Evolutionary conservation across 2,113 vertebrate genomes (phyloP).

Genomic region (Dasyornis broadbenti): DNA sequence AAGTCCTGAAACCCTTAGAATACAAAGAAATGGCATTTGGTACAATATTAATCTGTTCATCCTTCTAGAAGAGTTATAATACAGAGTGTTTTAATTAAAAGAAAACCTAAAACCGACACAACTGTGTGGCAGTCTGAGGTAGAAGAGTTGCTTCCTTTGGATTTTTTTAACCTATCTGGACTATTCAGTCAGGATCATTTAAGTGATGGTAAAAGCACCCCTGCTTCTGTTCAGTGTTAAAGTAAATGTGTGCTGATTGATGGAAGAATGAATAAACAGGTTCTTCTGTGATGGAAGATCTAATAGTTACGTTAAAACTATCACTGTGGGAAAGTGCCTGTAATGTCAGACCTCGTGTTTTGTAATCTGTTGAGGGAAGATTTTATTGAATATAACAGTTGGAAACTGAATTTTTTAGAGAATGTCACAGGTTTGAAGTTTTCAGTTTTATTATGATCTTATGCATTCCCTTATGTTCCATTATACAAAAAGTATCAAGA

Average conservation of each 20-base stretch:
- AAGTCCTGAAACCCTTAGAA: not conserved
- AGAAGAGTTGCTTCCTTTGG: not conserved
- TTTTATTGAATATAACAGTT: not conserved
- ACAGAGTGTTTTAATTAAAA: not conserved
- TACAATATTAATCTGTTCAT: not conserved
- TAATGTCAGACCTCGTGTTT: not conserved
- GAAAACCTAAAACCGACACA: not conserved
- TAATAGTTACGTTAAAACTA: not conserved
- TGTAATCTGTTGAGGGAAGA: not conserved
- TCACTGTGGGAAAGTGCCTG: not conserved
- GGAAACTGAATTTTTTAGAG: not conserved
- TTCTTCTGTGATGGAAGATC: not conserved
- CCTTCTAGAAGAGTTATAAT: not conserved
- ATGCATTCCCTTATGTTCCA: not conserved
- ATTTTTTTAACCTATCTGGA: not conserved
- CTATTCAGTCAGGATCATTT: not conserved
- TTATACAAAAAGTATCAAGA: not conserved
- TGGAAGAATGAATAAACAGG: not conserved
- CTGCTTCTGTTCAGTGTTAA: not conserved
- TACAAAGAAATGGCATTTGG: not conserved
- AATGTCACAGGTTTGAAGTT: not conserved
- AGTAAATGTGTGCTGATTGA: not conserved
- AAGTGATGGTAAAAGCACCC: not conserved
- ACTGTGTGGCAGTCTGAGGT: not conserved
- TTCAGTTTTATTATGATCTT: not conserved